Evolutionary conservation across 2,113 vertebrate species (phyloP).

Genomic region (Phoxinus phoxinus): DNA sequence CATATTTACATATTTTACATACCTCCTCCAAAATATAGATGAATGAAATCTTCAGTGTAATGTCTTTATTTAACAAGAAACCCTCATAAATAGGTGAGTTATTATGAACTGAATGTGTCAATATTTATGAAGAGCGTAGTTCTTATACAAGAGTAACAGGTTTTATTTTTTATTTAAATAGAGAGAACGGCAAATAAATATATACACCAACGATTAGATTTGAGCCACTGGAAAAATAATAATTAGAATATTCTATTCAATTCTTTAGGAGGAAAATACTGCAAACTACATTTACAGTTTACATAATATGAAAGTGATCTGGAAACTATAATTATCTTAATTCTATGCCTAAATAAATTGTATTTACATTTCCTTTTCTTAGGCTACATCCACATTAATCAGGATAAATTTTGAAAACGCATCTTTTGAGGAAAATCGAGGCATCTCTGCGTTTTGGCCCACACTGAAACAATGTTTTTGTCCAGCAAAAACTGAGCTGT

Average conservation of each 20-base stretch:
- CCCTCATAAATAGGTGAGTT: background rate
- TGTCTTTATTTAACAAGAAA: background rate
- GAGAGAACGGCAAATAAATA: background rate
- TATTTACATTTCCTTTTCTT: background rate
- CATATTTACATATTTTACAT: no score
- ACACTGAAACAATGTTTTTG: background rate
- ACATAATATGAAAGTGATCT: background rate
- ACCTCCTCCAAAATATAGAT: background rate
- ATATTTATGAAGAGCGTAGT: background rate
- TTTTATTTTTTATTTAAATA: background rate
- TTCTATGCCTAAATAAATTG: background rate
- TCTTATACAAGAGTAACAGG: background rate
- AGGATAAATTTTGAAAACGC: background rate
- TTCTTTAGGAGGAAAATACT: background rate
- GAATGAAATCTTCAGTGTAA: background rate
- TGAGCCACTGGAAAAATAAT: background rate
- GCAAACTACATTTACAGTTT: background rate
- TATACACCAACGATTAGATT: background rate
- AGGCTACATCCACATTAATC: background rate
- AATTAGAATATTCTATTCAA: background rate
- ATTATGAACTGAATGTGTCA: background rate
- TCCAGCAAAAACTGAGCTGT: background rate
- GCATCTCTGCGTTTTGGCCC: no score
- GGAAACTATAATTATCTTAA: background rate
- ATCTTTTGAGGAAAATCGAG: no score